Base-by-base conservation (phyloP, 53 echinoderm and acorn worm genomes). In the Zoroaster sp. region DNA sequence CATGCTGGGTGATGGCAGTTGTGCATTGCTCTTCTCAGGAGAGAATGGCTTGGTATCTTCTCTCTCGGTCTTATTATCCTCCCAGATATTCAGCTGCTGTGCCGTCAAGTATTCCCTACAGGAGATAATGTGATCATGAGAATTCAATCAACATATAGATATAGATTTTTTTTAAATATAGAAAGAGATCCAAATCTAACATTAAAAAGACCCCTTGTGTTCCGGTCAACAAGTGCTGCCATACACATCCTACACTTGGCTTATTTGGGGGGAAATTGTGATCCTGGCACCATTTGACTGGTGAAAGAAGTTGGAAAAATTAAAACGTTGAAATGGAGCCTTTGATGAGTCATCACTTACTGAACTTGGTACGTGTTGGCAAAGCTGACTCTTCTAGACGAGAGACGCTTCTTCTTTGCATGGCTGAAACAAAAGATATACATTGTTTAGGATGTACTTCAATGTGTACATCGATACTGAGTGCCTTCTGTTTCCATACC, bases 351-450 rank as follows among this genome's bases (percentile, higher is more conserved):
- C n/a, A n/a, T n/a, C n/a, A 91, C 96, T 91, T 92, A 96, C 96
- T 95, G 90, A 66, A 96, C 96, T 93, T 95, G 90, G 74, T 91
- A 81, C 33, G 96, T 96, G 36, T 96, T 91, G 14, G 96, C 96
- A 93, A 96, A 96, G 74, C 96, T 96, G 66, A 96, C 96, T 73
- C 96, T 78, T 80, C 91, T 95, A 13, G 92, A 95, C 8, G 95
- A 93, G 21, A 95, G 89, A 14, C 95, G 78, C 49, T 74, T 87
- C 79, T 94, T 96, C 49, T 91, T 86, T 9, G 75, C 78, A 55
- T 63, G 35, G 17, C 77, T 86, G 70, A 69, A 25, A 42, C n/a
- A 52, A 44, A 72, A 68, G 14, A 68, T 17, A 69, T n/a, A 63
- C 17, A n/a, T n/a, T n/a, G 20, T 54, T 3, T 7, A 23, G 55